Conservation (phyloP, 2,888 invertebrate genomes). For the Leucophenga montana region DNA sequence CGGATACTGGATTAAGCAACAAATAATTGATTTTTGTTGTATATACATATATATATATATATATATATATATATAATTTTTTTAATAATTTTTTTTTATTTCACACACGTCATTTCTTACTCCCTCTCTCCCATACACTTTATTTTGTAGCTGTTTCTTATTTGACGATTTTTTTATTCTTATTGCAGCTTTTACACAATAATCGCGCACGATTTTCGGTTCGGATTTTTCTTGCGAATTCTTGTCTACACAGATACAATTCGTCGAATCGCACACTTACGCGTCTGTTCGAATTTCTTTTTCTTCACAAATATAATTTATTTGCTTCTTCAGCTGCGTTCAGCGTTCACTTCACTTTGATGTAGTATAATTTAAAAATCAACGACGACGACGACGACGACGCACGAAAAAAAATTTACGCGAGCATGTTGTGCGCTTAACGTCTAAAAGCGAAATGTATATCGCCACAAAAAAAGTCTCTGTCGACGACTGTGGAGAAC, state of each 20-base stretch:
- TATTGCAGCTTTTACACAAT: background rate
- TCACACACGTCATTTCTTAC: background rate
- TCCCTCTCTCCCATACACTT: background rate
- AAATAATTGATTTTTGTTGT: slow-evolving; percentile 8
- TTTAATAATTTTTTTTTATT: background rate
- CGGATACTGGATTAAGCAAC: slow-evolving; percentile 1
- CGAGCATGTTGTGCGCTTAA: background rate
- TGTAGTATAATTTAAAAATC: background rate
- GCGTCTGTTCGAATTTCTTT: background rate
- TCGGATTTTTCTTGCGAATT: background rate
- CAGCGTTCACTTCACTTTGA: slow-evolving; percentile 3
- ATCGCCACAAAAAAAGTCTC: background rate
- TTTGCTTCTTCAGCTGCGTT: background rate
- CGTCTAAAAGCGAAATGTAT: slow-evolving; percentile 1
- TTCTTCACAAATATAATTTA: background rate
- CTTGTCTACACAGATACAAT: slow-evolving; percentile 1
- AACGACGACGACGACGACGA: background rate
- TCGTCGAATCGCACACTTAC: background rate
- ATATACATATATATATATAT: background rate
- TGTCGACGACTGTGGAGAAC: too few relatives aligned
- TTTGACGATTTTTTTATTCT: too few relatives aligned
- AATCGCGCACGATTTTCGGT: slow-evolving; percentile 3
- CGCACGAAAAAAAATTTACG: background rate
- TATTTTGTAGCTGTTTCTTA: too few relatives aligned
- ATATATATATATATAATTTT: background rate